Evolutionary conservation across 1,140 invertebrate species (phyloP), one percentile per base, ranked within the genome.

Genomic region (Zaprionus kolodkinae): DNA sequence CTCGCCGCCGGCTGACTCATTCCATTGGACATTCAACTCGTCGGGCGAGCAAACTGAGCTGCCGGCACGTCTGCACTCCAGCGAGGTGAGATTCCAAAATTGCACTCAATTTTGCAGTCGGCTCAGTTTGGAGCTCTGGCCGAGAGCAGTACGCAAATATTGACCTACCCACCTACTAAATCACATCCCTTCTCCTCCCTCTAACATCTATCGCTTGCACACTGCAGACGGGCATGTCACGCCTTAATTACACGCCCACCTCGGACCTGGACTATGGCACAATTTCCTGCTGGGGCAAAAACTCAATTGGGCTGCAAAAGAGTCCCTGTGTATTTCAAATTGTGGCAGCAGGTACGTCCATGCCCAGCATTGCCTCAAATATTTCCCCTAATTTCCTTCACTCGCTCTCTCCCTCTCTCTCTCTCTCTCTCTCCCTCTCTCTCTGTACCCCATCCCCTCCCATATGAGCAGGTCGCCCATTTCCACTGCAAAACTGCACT

Each of bases 21-120:
- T 97, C 92, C 96, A 96, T 73, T 97, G 97, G 97, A 97, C 96
- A 48, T 97, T 97, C 94, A 97, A 97, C 93, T 97, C 96, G 91
- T 97, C 96, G 48, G 96, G 96, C 9, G 96, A 97, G 87, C 95
- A 96, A 85, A 95, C 95, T 0, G 96, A 97, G 87, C 94, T 97
- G 50, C 94, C 96, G 9, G 94, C 95, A 25, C 94, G 94, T 36
- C 93, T 94, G 68, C 95, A 94, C 89, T 95, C 95, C 65, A 95
- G 94, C 79, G 94, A 94, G 86, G 94, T 94, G 38, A 81, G 79
- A 69, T 54, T 65, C 50, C 21, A 12, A 30, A 60, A 45, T 38
- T 59, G n/a, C 38, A 38, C n/a, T 17, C 40, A 60, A 43, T 43
- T 12, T 43, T 12, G 27, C 21, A 36, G 33, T 21, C 33, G 10